Evolutionary conservation across 92 coral and sea anemone genomes (phyloP), one percentile per base, ranked within the genome.

Genomic region (Bergia puertoricense): DNA sequence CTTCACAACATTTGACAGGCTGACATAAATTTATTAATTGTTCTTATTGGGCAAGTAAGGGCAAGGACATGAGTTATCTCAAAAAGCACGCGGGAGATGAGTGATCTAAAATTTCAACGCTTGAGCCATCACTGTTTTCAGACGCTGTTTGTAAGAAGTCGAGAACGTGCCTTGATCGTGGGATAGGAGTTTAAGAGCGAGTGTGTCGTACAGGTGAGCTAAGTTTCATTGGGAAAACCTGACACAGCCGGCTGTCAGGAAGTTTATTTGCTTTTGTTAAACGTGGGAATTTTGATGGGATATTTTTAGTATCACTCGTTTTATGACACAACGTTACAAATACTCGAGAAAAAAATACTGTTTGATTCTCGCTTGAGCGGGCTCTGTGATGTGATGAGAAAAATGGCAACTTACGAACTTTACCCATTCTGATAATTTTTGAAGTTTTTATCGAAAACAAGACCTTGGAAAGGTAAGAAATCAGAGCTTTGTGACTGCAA

Each of bases 31-130:
- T 73, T 67, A 85, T 59, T 89, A 85, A 91, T 91, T 82, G 88
- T 87, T 88, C 87, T 84, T 62, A 5, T 36, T 62, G 91, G 93
- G 90, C 93, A 91, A 74, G 93, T 85, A 75, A 67, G 77, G 93
- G 90, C 93, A 85, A 74, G 89, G 82, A 54, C 65, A 71, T 22
- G 40, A 71, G 87, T 84, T 84, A 84, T 84, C 87, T 71, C 67
- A 68, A 44, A 84, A 84, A 30, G 78, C 87, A 84, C 66, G 87
- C 77, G 87, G 87, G 15, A 82, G 87, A 8, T 71, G 87, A 84
- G 44, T 84, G 79, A 84, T 84, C 86, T 82, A 30, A 0, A 43
- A 45, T 82, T 82, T 82, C 86, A 82, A 7, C 87, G 87, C 79
- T 36, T 36, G 78, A 50, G 72, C 36, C 78, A 39, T 46, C 59